A percentile compares a stretch with the other conserved stretches of the same genome.
Conservation (phyloP, 2,888 invertebrate species). For the Silvanus unidentatus region DNA sequence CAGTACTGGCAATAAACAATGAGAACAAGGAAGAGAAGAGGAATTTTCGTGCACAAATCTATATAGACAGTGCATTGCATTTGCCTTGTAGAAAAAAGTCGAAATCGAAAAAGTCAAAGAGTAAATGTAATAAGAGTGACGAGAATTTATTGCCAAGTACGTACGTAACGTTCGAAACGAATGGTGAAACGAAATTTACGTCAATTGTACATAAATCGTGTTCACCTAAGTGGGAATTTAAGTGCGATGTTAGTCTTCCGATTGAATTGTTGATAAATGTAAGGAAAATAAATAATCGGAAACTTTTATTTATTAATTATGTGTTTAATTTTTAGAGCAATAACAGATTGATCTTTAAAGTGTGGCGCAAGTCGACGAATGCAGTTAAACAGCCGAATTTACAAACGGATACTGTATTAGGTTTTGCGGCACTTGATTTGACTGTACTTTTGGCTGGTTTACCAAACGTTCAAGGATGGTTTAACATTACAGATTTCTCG, state of each 20-base stretch:
- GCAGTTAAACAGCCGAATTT: conserved; percentile 48
- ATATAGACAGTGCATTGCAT: conserved; percentile 54
- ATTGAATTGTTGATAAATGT: conserved; percentile 51
- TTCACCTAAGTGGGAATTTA: conserved; percentile 54
- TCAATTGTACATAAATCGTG: conserved; percentile 49
- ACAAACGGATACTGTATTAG: conserved; percentile 54
- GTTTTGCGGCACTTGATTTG: conserved; percentile 56
- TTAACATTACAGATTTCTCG: conserved; percentile 57
- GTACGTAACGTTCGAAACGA: conserved; percentile 57
- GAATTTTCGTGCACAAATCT: conserved; percentile 49
- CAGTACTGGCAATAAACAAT: conserved; percentile 32
- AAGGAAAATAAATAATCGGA: conserved; percentile 37
- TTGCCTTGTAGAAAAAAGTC: conserved; percentile 46
- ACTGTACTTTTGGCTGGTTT: conserved; percentile 49
- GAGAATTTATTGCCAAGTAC: conserved; percentile 52
- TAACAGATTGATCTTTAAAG: conserved; percentile 55
- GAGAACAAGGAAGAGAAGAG: conserved; percentile 7
- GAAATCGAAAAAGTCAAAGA: conserved; percentile 36
- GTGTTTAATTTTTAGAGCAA: conserved; percentile 49
- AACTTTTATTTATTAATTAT: neutral
- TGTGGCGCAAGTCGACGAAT: conserved; percentile 54
- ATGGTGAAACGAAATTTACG: conserved; percentile 43
- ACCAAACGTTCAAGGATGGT: conserved; percentile 56
- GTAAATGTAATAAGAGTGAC: conserved; percentile 32
- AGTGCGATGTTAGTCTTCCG: conserved; percentile 48